Base-by-base conservation (phyloP, 2,888 invertebrate species). In the Piscicola geometra region DNA sequence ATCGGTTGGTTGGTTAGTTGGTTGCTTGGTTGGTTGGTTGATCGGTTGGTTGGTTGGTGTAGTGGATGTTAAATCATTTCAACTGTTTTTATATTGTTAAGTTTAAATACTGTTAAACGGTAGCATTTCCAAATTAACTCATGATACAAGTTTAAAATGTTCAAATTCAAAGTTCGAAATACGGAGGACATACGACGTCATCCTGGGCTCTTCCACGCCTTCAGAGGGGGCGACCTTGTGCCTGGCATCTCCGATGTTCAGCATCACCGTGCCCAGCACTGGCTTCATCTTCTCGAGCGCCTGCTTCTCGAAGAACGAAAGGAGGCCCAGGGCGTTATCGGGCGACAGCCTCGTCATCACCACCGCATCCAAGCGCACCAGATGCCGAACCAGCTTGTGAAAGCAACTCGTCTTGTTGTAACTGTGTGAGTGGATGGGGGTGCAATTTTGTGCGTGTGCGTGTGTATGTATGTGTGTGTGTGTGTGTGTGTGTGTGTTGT, bases 251-350 rank as follows among this genome's bases (percentile, higher is more conserved):
- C 76, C 76, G 33, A 71, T 66, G 33, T 76, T 76, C 18, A 76
- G 47, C 28, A 71, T 30, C n/a, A 76, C 76, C 12, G 35, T 60
- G 3, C 76, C 76, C 0, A 76, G 32, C 32, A 47, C 71, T 1
- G 76, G 76, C 15, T 56, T 36, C 1, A 30, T 28, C 50, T 71
- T 76, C 30, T 76, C 76, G 15, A 66, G 36, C 2, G 76, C 68
- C 25, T 76, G 71, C 60, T 71, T 70, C 66, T 76, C 76, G 21
- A 76, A 76, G 36, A 76, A 76, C n/a, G 71, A 71, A 1, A 66
- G 60, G 47, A 76, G 30, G 12, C 76, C 76, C 41, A 76, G 70
- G 5, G 56, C 47, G 71, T 76, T 76, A 28, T 76, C 76, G 3
- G 68, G 47, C 41, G 64, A 35, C 9, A 76, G 66, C 30, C 71